These are phyloP conservation scores for Acrossocheilus wenchowensis DNA, from an alignment of 2,797 vertebrate species.

Conservation along the genomic window DNA sequence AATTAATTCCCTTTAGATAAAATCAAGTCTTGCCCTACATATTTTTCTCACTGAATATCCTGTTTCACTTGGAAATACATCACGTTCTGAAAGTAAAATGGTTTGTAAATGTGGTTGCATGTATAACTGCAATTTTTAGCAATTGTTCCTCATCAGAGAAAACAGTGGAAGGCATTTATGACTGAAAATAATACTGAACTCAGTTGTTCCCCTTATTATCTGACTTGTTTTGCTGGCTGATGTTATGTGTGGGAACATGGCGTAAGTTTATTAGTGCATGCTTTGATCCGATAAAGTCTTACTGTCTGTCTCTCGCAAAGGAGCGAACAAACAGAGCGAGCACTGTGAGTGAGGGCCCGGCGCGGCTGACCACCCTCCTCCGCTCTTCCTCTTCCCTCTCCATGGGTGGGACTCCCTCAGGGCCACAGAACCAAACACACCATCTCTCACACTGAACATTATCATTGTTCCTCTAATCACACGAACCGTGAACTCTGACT, in stretches of 20 bases:
- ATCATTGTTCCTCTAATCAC: slow-evolving; percentile 64
- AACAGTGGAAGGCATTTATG: neutral
- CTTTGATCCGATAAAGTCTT: slow-evolving; percentile 34
- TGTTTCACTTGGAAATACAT: slow-evolving; percentile 23
- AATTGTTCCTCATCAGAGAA: slow-evolving; percentile 9
- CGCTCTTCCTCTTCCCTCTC: slow-evolving; percentile 70
- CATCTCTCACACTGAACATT: slow-evolving; percentile 56
- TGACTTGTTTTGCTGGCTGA: slow-evolving; percentile 47
- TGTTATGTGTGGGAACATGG: slow-evolving; percentile 55
- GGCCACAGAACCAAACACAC: slow-evolving; percentile 65
- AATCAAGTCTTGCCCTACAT: neutral
- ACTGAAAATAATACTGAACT: slow-evolving; percentile 37
- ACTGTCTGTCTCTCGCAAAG: slow-evolving; percentile 32
- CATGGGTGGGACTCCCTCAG: slow-evolving; percentile 73
- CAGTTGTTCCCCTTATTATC: slow-evolving; percentile 52
- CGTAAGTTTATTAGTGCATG: slow-evolving; percentile 23
- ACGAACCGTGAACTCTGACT: slow-evolving; percentile 58
- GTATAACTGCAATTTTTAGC: neutral
- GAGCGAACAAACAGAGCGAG: slow-evolving; percentile 67
- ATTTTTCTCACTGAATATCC: neutral
- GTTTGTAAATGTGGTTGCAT: neutral
- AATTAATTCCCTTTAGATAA: slow-evolving; percentile 24
- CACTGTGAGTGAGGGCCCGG: slow-evolving; percentile 65
- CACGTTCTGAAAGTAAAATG: slow-evolving; percentile 2
- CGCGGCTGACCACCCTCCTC: slow-evolving; percentile 72